Conservation (phyloP, 2,888 invertebrate genomes). For the Pogonocherus hispidulus region DNA sequence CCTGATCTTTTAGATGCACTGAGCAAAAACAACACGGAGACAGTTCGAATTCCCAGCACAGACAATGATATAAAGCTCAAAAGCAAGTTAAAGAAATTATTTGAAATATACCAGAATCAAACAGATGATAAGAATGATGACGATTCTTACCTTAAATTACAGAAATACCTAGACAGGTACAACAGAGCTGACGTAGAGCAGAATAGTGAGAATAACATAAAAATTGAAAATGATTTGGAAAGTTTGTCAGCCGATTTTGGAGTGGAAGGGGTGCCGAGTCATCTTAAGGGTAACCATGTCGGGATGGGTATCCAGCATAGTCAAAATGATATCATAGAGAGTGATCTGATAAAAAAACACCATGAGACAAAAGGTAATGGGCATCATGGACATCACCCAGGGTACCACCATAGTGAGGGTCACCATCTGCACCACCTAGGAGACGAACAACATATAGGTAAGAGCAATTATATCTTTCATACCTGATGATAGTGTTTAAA, state of each 20-base stretch:
- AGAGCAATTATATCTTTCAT: conserved; percentile 11
- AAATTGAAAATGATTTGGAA: conserved; percentile 41
- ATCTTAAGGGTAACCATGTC: conserved; percentile 55
- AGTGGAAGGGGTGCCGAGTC: conserved; percentile 59
- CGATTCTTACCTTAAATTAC: conserved; percentile 12
- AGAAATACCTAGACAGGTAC: conserved; percentile 7
- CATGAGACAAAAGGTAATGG: conserved; percentile 49
- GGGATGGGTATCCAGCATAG: conserved; percentile 58
- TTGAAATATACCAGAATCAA: conserved; percentile 48
- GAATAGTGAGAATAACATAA: conserved; percentile 41
- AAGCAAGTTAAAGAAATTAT: conserved; percentile 53
- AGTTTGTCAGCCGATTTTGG: conserved; percentile 56
- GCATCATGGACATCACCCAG: conserved; percentile 42
- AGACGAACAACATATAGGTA: conserved; percentile 64
- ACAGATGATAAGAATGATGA: conserved; percentile 33
- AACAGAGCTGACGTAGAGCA: conserved; percentile 27
- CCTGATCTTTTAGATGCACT: conserved; percentile 60
- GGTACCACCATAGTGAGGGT: conserved; percentile 42
- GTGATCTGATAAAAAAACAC: conserved; percentile 37
- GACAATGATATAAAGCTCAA: conserved; percentile 53
- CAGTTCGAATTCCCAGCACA: conserved; percentile 56
- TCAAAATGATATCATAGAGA: conserved; percentile 29
- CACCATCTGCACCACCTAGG: conserved; percentile 62
- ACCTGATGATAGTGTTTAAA: too few species aligned
- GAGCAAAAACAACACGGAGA: conserved; percentile 57